Evolutionary conservation across 2,797 vertebrate species (phyloP), one percentile per base, ranked within the genome.

Genomic region (Channa striata): DNA sequence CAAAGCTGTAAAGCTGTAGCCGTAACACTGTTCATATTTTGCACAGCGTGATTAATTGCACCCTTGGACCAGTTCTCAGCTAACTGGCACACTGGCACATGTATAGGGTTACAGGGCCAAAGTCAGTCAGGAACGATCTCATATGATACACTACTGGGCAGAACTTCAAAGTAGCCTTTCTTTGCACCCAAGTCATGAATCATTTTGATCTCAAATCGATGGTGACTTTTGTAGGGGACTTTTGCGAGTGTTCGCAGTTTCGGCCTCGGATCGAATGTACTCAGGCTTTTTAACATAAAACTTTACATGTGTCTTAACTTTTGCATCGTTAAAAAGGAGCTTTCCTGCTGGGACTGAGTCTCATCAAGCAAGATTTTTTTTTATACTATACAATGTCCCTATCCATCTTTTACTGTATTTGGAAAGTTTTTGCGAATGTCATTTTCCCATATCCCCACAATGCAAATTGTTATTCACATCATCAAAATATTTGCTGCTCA

Each of bases 71-170:
- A 37, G 30, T 53, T 70, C 73, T 73, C 54, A 44, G 63, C 67
- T 74, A 58, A 73, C 78, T 81, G 84, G 88, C 81, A 72, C 62
- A 67, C 65, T 77, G 83, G 74, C 72, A 64, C 58, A 71, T 50
- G 62, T 59, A 65, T 78, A 80, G 65, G 78, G 79, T 85, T 86
- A 78, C 78, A 52, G 42, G 84, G 61, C 83, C 85, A 52, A 47
- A 70, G 68, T 52, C 76, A 64, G 76, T 70, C 78, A 77, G 80
- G 60, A 75, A 68, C 33, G 50, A 49, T 54, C 69, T 87, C 74
- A 84, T 74, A 72, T 84, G 85, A 87, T 85, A 54, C 66, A 68
- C 56, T 30, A 78, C 59, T 81, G 84, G 84, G 72, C 49, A 10
- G n/a, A 48, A 54, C 75, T 80, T 81, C 71, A 85, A 87, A 89